phyloP scores from a whole-genome alignment of 2,113 vertebrate genomes.

The Terrapene triunguis region DNA sequence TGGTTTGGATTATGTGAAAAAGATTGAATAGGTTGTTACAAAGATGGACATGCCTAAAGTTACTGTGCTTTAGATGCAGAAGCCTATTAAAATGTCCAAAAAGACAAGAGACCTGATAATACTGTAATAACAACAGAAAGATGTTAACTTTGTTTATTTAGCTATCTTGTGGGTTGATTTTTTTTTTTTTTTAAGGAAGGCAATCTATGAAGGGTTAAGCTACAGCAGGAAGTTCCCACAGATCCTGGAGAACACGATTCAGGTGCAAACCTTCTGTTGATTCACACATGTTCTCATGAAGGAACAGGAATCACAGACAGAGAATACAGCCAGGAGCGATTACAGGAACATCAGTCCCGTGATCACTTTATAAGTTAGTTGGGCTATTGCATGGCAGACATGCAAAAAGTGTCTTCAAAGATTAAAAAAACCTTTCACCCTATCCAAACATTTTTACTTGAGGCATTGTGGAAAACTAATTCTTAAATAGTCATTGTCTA shows the following conservation, averaged over 20 bases:
- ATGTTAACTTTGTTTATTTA: too few relatives aligned
- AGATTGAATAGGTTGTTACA: background rate
- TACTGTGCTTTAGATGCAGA: background rate
- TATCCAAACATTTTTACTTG: rapidly evolving
- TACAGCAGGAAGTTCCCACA: background rate
- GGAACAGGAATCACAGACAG: too few relatives aligned
- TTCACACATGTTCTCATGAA: background rate
- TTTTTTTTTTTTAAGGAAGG: too few relatives aligned
- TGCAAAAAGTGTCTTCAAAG: background rate
- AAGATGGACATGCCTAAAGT: background rate
- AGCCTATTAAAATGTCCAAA: background rate
- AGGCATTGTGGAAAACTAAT: background rate
- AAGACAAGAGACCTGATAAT: rapidly evolving
- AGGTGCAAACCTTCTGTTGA: background rate
- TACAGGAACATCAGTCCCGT: too few relatives aligned
- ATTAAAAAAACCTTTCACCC: background rate
- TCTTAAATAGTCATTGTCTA: background rate
- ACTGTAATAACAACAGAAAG: background rate
- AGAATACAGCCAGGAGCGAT: too few relatives aligned
- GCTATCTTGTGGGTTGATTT: too few relatives aligned
- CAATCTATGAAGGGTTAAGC: too few relatives aligned
- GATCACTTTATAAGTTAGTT: too few relatives aligned
- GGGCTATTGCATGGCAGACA: background rate
- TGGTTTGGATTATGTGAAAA: background rate
- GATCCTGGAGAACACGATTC: background rate